phyloP scores from a whole-genome alignment of 2,797 vertebrate species.

The Nannoperca australis region DNA sequence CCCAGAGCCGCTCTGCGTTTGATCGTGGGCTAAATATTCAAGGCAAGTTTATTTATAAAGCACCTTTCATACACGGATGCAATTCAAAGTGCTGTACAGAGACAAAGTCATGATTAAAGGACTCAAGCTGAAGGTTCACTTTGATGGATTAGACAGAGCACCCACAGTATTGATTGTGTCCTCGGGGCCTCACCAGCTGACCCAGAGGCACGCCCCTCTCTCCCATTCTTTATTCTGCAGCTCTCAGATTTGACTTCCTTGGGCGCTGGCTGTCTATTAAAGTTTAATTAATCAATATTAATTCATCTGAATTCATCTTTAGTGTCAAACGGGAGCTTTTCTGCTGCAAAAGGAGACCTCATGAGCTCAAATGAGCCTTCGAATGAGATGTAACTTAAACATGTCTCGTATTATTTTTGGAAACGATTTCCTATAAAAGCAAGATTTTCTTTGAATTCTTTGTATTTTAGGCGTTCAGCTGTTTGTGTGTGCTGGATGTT shows the following conservation, averaged over 20 bases:
- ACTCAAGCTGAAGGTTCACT: slow-evolving; percentile 11
- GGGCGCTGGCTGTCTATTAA: slow-evolving; percentile 20
- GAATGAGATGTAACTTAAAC: not conserved
- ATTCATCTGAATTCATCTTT: slow-evolving; percentile 12
- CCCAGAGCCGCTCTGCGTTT: slow-evolving; percentile 19
- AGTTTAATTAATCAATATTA: slow-evolving; percentile 23
- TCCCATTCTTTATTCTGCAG: slow-evolving; percentile 14
- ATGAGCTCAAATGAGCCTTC: not conserved
- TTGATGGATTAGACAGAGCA: slow-evolving; percentile 37
- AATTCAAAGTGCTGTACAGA: too few species aligned
- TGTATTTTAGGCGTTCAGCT: slow-evolving; percentile 4
- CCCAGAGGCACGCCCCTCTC: not conserved
- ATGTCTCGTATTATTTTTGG: not conserved
- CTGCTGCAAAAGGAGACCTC: not conserved
- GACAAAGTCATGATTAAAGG: too few species aligned
- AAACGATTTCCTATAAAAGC: not conserved
- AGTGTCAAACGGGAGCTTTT: not conserved
- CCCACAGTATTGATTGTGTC: slow-evolving; percentile 25
- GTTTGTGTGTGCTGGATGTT: slow-evolving; percentile 41
- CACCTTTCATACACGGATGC: too few species aligned
- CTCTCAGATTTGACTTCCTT: not conserved
- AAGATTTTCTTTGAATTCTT: not conserved
- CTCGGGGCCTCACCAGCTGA: not conserved
- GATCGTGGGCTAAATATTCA: slow-evolving; percentile 8
- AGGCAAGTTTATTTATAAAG: too few species aligned